phyloP scores from a whole-genome alignment of 1,140 invertebrate species.

The Magallana gigas region DNA sequence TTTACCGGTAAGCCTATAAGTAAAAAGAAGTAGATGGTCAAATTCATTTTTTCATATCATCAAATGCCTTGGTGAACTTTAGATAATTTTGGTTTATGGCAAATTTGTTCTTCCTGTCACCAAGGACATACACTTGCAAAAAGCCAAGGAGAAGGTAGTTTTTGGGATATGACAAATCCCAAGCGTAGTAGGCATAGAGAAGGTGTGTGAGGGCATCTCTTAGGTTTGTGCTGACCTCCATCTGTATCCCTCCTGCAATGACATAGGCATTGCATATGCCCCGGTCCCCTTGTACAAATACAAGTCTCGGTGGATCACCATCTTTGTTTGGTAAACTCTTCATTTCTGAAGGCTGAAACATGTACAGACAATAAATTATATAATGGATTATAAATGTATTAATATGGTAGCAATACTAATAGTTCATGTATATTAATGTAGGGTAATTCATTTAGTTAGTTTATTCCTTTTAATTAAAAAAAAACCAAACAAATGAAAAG shows the following conservation, averaged over 20 bases:
- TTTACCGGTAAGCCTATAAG: no score
- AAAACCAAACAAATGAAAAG: not conserved
- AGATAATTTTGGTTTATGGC: constrained; percentile 26
- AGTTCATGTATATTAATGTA: no score
- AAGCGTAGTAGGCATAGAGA: not conserved
- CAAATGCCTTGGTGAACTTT: constrained; percentile 25
- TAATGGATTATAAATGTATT: not conserved
- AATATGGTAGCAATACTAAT: no score
- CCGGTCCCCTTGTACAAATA: not conserved
- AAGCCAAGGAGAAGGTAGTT: constrained; percentile 38
- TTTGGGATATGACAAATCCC: constrained; percentile 37
- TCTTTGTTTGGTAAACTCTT: not conserved
- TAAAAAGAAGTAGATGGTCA: no score
- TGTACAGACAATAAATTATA: not conserved
- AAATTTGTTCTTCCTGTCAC: constrained; percentile 21
- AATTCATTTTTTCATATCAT: not conserved
- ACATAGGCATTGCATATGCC: no score
- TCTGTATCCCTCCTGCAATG: not conserved
- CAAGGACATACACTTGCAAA: constrained; percentile 23
- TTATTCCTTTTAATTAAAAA: no score
- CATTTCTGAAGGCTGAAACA: constrained; percentile 30
- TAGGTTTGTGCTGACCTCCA: not conserved
- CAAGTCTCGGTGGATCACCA: constrained; percentile 1
- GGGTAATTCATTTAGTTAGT: no score
- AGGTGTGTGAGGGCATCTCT: not conserved